phyloP scores from a whole-genome alignment of 2,888 invertebrate species.

The Apamea sordens region DNA sequence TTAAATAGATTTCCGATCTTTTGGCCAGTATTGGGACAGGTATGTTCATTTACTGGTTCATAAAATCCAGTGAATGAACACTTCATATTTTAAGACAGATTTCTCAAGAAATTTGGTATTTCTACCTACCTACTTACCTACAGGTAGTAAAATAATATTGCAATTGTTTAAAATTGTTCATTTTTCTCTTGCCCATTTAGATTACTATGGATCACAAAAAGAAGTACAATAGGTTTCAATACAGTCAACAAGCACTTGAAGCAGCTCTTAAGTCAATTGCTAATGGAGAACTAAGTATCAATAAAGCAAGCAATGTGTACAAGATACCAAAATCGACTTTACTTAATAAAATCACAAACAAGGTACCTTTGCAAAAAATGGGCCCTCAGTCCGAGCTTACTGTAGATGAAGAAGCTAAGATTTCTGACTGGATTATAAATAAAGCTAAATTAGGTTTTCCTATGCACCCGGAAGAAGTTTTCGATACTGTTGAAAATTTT shows the following conservation, averaged over 20 bases:
- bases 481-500: constrained; percentile 22
- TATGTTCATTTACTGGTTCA: constrained; percentile 13
- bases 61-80: constrained; percentile 6
- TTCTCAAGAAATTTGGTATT: no score
- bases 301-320: no score
- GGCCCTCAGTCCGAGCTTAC: constrained; percentile 8
- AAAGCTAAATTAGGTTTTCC: constrained; percentile 18
- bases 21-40: constrained; percentile 13
- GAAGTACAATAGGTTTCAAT: constrained; percentile 22
- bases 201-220: constrained; percentile 21
- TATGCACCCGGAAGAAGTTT: constrained; percentile 22
- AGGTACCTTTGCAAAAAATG: no score
- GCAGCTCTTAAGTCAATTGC: no score
- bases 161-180: no score
- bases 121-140: no score
- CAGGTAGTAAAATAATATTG: no score
- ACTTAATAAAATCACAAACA: no score
- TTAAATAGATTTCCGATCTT: constrained; percentile 1
- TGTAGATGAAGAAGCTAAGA: constrained; percentile 26
- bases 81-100: no score
- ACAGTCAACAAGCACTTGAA: constrained; percentile 4
- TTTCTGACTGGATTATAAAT: constrained; percentile 18
- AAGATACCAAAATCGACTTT: no score
- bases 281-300: no score
- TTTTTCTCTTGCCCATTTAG: background rate